These are phyloP conservation scores for Orchesella cincta DNA, from an alignment of 1,140 invertebrate species.

Conservation along the genomic window DNA sequence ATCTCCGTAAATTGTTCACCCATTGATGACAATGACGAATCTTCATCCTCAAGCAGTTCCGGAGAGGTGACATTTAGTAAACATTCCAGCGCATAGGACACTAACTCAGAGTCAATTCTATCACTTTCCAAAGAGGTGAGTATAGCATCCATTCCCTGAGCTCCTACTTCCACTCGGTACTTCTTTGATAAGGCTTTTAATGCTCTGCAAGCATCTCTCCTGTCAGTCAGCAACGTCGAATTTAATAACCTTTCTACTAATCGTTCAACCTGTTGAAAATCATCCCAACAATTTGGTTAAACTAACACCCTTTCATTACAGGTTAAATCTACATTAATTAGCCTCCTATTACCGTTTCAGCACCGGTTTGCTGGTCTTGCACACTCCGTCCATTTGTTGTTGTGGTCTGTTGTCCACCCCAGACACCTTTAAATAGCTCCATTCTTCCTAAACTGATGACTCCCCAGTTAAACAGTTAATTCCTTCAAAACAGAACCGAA, in stretches of 20 bases:
- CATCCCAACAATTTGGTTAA: too few relatives aligned
- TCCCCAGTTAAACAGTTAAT: neutral
- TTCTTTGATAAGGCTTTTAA: conserved; percentile 91
- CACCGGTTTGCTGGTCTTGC: conserved; percentile 64
- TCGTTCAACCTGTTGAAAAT: conserved; percentile 94
- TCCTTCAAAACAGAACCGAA: too few relatives aligned
- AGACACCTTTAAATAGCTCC: conserved; percentile 83
- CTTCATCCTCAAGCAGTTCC: conserved; percentile 80
- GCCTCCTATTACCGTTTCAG: conserved; percentile 75
- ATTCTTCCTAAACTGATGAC: conserved; percentile 62
- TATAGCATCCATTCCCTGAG: conserved; percentile 84
- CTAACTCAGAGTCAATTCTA: conserved; percentile 84
- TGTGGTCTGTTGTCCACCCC: conserved; percentile 57
- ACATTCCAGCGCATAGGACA: conserved; percentile 87
- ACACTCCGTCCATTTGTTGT: conserved; percentile 34
- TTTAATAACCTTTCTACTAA: conserved; percentile 87
- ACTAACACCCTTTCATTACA: too few relatives aligned
- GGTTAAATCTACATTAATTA: too few relatives aligned
- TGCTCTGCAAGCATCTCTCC: conserved; percentile 92
- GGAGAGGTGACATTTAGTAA: conserved; percentile 86
- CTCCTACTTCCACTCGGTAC: conserved; percentile 92
- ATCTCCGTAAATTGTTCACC: conserved; percentile 98
- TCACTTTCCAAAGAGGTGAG: conserved; percentile 79
- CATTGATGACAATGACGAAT: conserved; percentile 60
- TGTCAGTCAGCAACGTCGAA: conserved; percentile 89